Base-by-base conservation (phyloP, 2,113 vertebrate genomes). In the Anarrhichthys ocellatus region DNA sequence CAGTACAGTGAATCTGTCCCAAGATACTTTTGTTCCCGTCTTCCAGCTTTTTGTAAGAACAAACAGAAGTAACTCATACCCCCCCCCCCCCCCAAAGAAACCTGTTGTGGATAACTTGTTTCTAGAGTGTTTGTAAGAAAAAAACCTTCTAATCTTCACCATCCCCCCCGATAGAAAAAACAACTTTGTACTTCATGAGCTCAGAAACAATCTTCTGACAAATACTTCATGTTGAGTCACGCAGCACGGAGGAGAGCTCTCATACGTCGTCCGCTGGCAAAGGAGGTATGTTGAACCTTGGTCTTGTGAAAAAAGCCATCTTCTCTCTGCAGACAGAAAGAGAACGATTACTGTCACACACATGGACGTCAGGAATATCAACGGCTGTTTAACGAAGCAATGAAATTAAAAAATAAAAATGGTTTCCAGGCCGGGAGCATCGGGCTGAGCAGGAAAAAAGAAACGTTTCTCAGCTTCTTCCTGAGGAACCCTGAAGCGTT, bases 1-100 rank as follows among this genome's bases (percentile, higher is more conserved):
- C 96, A 98, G 97, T 99, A 98, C 97, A 99, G 96, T 97, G 96
- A 98, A 97, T 97, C 96, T 96, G 95, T 97, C 96, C 96, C 96
- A 97, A 97, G 96, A 95, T 96, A 97, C 96, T 96, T 86, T 98
- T 97, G 97, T 97, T 99, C 97, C 97, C 97, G 94, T 96, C 96
- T 97, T 98, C 97, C 97, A 97, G 97, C 96, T 96, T 97, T 96
- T 92, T 80, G 83, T 96, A 96, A 97, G 96, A 96, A 96, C 96
- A 97, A 96, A 97, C 92, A 91, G 93, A 95, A 96, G 95, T 93
- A 96, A 96, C 78, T 96, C 96, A 95, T 94, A 96, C 87, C 92
- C 50, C 50, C 22, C 96, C 94, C 95, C 96, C 93, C 91, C 87
- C 22, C 8, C 9, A 95, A 96, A 95, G 96, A 96, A 95, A 87